Evolutionary conservation across 2,888 invertebrate genomes (phyloP), one percentile per base, ranked within the genome.

Genomic region (Andrena fulva): DNA sequence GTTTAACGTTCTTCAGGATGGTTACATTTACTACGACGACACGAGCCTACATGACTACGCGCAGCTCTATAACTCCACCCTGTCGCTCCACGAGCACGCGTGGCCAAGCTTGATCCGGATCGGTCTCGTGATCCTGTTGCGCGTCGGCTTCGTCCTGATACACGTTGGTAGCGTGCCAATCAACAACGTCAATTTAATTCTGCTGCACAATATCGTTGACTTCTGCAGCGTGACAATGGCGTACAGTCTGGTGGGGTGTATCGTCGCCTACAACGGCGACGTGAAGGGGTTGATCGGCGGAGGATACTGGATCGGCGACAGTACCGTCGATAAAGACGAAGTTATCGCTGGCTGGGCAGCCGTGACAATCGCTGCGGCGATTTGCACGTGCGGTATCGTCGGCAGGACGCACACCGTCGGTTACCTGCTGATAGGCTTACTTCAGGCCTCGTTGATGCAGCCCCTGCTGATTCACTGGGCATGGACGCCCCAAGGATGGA

Each of bases 401-500:
- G 94, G 93, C 10, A 87, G 94, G 77, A 83, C 92, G 24, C 91
- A 92, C 56, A 83, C 91, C 16, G 63, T 92, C n/a, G 92, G 87
- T 3, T 90, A 84, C 76, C 84, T 90, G 48, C 82, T 87, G 54
- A 87, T 90, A 52, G 91, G 90, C 5, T 69, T 89, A 0, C 27
- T 94, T 1, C 84, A 92, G 10, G 88, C 92, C 3, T 90, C 90
- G 0, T 5, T 93, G 6, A 69, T 92, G 50, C 92, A 93, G 74
- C 94, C 94, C 0, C 70, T 94, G 2, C 54, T 93, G 7, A 91
- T 94, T 29, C 93, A 93, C 77, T 94, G 94, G 94, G 85, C 90
- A n/a, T 93, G 93, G 93, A 89, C 91, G 16, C 69, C 85, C 0
- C 56, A 88, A 2, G 94, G 94, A 10, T 94, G 94, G 93, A 92